phyloP scores from a whole-genome alignment of 2,888 invertebrate genomes.

The Lathronympha strigana region DNA sequence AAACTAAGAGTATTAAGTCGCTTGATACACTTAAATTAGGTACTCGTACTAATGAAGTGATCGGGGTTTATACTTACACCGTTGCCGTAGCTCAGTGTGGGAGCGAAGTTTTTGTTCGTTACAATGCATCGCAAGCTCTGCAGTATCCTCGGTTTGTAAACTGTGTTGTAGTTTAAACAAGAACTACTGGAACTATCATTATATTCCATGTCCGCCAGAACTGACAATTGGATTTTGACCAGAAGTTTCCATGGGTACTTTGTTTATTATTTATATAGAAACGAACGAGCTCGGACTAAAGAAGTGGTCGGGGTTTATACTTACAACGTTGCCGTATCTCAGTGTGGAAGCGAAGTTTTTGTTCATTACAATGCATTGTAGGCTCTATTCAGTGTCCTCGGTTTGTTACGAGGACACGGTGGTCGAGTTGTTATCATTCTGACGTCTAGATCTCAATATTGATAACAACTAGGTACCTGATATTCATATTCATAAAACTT shows the following conservation, averaged over 20 bases:
- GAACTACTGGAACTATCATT: neutral
- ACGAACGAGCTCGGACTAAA: constrained; percentile 11
- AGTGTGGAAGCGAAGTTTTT: constrained; percentile 13
- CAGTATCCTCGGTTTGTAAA: constrained; percentile 13
- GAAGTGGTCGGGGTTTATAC: constrained; percentile 2
- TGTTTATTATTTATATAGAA: no score
- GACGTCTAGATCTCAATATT: no score
- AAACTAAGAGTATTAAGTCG: neutral
- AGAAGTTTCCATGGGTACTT: no score
- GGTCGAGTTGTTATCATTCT: no score
- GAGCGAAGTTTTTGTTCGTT: constrained; percentile 14
- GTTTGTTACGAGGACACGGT: no score
- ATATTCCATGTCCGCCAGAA: neutral
- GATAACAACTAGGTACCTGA: no score
- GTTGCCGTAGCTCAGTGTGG: neutral
- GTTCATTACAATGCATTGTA: constrained; percentile 4
- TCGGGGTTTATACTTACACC: neutral
- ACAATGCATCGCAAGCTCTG: constrained; percentile 2
- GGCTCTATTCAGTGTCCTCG: constrained; percentile 7
- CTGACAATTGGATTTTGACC: neutral
- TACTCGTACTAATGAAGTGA: constrained; percentile 14
- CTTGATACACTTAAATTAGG: neutral
- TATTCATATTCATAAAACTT: no score
- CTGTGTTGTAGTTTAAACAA: constrained; percentile 11
- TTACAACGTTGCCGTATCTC: neutral